A percentile compares a stretch with the other conserved stretches of the same genome.
These are phyloP conservation scores for Serilophus lunatus DNA, from an alignment of 2,113 vertebrate species.

Conservation along the genomic window DNA sequence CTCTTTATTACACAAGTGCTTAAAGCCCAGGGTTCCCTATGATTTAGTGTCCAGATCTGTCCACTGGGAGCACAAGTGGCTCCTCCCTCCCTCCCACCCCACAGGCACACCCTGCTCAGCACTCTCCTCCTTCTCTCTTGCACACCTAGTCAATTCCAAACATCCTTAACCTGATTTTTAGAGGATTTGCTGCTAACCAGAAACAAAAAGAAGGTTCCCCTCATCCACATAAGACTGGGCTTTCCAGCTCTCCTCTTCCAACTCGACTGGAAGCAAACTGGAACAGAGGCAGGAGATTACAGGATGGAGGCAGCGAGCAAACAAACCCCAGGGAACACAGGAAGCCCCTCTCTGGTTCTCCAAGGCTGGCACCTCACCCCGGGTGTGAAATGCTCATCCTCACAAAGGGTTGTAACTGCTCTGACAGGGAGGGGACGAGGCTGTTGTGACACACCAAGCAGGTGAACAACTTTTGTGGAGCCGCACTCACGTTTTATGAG, in stretches of 20 bases:
- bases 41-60: not conserved
- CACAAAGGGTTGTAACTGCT: not conserved
- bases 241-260: not conserved
- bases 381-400: not conserved
- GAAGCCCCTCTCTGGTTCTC: not conserved
- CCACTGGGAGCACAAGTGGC: not conserved
- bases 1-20: not conserved
- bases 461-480: not conserved
- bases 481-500: not conserved
- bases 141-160: not conserved
- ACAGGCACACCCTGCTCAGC: accelerated
- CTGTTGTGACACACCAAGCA: not conserved
- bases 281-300: accelerated
- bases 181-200: not conserved
- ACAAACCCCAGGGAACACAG: not conserved
- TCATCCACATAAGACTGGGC: not conserved
- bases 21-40: not conserved
- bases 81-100: not conserved
- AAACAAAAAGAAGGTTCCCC: not conserved
- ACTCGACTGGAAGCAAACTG: not conserved
- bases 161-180: not conserved
- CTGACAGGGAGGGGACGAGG: not conserved
- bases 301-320: not conserved
- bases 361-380: not conserved
- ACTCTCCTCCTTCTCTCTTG: not conserved